These are phyloP conservation scores for Chlamydotis undulata DNA, from an alignment of 2,113 vertebrate species.

Conservation along the genomic window DNA sequence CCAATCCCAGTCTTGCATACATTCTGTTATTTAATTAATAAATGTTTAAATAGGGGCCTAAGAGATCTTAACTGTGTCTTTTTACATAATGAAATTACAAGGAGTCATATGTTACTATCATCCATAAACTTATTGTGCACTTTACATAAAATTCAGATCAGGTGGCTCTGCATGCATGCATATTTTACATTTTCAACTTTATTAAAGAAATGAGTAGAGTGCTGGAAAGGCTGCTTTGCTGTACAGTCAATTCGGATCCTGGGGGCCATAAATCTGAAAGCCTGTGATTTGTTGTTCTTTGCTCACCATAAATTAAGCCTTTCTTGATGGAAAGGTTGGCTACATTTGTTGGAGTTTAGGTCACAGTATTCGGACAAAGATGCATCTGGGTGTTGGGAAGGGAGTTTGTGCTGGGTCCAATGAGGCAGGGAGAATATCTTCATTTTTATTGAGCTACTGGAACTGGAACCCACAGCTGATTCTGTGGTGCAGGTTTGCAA, in stretches of 20 bases:
- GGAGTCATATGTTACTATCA: slow-evolving; percentile 69
- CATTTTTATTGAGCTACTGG: background rate
- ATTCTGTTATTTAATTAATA: slow-evolving; percentile 18
- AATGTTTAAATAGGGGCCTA: background rate
- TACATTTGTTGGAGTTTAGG: slow-evolving; percentile 37
- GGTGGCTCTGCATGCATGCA: slow-evolving; percentile 75
- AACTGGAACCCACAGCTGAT: background rate
- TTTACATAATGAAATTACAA: slow-evolving; percentile 84
- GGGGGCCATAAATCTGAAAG: slow-evolving; percentile 82
- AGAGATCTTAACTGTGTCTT: slow-evolving; percentile 56
- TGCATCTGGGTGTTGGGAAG: background rate
- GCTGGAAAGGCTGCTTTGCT: slow-evolving; percentile 69
- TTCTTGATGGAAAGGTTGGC: slow-evolving; percentile 68
- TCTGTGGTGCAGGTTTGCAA: background rate
- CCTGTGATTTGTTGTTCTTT: slow-evolving; percentile 72
- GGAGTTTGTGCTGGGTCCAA: background rate
- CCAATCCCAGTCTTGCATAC: background rate
- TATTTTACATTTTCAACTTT: slow-evolving; percentile 83
- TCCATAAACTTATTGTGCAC: slow-evolving; percentile 74
- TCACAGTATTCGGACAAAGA: slow-evolving; percentile 45
- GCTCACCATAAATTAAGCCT: slow-evolving; percentile 75
- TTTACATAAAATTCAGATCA: slow-evolving; percentile 84
- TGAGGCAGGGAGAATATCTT: background rate
- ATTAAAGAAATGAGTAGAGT: slow-evolving; percentile 82
- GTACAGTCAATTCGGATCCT: slow-evolving; percentile 75